Conservation (phyloP, 2,113 vertebrate genomes). For the Rhadina sibilatrix region DNA sequence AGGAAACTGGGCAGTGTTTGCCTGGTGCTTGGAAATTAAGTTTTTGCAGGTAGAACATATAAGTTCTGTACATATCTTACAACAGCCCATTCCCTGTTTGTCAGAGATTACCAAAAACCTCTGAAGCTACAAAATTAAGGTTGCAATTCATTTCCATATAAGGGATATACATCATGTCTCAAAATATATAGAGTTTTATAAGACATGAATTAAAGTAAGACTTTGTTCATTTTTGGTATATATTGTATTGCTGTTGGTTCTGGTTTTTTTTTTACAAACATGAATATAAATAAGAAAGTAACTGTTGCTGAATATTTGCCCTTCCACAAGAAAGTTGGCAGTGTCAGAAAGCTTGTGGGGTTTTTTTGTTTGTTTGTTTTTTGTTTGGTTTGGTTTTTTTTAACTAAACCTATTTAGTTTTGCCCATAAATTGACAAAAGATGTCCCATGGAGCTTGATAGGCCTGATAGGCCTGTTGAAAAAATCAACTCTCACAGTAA, state of each 20-base stretch:
- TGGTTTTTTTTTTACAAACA: fast-evolving
- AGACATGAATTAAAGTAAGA: not conserved
- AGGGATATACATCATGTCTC: not conserved
- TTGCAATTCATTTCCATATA: not conserved
- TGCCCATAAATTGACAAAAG: not conserved
- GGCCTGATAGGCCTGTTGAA: not conserved
- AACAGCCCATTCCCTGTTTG: not conserved
- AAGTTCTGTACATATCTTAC: not conserved
- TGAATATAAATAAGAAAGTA: not conserved
- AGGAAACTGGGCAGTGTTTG: not conserved
- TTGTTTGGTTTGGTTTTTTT: no score
- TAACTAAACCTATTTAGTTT: not conserved
- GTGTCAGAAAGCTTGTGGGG: not conserved
- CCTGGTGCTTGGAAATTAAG: not conserved
- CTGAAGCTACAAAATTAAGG: not conserved
- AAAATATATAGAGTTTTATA: not conserved
- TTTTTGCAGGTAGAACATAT: not conserved
- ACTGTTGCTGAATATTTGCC: not conserved
- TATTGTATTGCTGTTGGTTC: not conserved
- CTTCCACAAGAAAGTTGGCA: not conserved
- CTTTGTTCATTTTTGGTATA: not conserved
- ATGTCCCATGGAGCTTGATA: not conserved
- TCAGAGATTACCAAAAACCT: not conserved
- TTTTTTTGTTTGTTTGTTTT: no score
- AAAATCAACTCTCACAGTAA: not conserved